These are phyloP conservation scores for Catajapyx aquilonaris DNA, from an alignment of 1,140 invertebrate species.

Conservation along the genomic window DNA sequence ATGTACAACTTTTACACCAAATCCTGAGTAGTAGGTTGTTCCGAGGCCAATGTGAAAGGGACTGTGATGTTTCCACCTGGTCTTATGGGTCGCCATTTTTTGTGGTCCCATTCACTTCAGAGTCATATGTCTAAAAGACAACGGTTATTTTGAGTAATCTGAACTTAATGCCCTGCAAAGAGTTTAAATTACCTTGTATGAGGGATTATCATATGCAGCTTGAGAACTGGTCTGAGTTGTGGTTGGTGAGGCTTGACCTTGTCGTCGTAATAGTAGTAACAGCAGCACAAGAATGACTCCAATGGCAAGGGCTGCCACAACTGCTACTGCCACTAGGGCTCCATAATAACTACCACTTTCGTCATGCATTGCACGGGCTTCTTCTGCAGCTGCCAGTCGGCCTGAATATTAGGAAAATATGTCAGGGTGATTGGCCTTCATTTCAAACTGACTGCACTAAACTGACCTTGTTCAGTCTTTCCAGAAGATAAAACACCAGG, in stretches of 20 bases:
- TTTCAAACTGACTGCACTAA: neutral
- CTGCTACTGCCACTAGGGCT: slow-evolving; percentile 63
- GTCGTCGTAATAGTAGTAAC: slow-evolving; percentile 52
- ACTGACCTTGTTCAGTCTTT: slow-evolving; percentile 15
- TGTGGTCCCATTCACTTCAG: too few relatives aligned
- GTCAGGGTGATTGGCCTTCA: neutral
- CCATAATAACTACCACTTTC: slow-evolving; percentile 58
- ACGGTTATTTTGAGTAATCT: too few relatives aligned
- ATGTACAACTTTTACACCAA: too few relatives aligned
- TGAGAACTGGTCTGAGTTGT: slow-evolving; percentile 27
- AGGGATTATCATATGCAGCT: slow-evolving; percentile 78
- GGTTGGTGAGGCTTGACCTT: slow-evolving; percentile 36
- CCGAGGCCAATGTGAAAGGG: too few relatives aligned
- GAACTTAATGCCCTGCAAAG: too few relatives aligned
- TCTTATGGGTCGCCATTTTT: too few relatives aligned
- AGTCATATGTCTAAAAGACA: too few relatives aligned
- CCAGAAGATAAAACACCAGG: slow-evolving; percentile 34
- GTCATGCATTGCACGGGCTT: slow-evolving; percentile 20
- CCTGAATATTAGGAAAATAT: neutral
- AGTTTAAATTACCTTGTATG: slow-evolving; percentile 80
- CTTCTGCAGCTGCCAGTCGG: slow-evolving; percentile 1
- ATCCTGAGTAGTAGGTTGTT: too few relatives aligned
- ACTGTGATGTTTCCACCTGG: too few relatives aligned
- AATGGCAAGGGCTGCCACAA: slow-evolving; percentile 61
- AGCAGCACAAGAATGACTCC: slow-evolving; percentile 55